Percentiles rank a stretch among this genome's conserved stretches.
phyloP scores from a whole-genome alignment of 2,113 vertebrate genomes.

The Daubentonia madagascariensis region DNA sequence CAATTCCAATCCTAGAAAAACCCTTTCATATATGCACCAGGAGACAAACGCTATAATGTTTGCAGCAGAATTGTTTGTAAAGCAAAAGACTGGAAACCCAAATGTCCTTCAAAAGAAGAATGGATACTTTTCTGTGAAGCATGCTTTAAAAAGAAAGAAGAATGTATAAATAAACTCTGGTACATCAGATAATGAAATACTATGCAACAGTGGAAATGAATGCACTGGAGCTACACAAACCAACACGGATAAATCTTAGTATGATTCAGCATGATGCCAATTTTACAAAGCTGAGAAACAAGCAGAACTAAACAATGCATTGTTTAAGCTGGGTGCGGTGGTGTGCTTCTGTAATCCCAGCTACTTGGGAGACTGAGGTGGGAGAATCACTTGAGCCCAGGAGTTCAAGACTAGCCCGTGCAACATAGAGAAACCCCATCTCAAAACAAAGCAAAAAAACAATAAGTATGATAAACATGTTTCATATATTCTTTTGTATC shows the following conservation, averaged over 20 bases:
- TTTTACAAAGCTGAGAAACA: not conserved
- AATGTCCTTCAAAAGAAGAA: not conserved
- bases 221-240: not conserved
- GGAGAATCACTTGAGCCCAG: too few relatives aligned
- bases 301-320: not conserved
- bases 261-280: not conserved
- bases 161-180: not conserved
- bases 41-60: not conserved
- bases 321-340: too few relatives aligned
- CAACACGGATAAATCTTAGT: not conserved
- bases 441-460: too few relatives aligned
- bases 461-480: not conserved
- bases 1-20: not conserved
- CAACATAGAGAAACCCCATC: not conserved
- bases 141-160: not conserved
- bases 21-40: not conserved
- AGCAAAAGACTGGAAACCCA: not conserved
- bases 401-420: too few relatives aligned
- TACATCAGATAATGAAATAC: not conserved
- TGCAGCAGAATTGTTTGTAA: not conserved
- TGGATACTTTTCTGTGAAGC: too few relatives aligned
- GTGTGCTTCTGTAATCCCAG: too few relatives aligned
- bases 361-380: too few relatives aligned
- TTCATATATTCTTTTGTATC: not conserved
- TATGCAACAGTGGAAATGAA: not conserved